phyloP scores from a whole-genome alignment of 2,888 invertebrate species.

The Cyrtodaria siliqua region DNA sequence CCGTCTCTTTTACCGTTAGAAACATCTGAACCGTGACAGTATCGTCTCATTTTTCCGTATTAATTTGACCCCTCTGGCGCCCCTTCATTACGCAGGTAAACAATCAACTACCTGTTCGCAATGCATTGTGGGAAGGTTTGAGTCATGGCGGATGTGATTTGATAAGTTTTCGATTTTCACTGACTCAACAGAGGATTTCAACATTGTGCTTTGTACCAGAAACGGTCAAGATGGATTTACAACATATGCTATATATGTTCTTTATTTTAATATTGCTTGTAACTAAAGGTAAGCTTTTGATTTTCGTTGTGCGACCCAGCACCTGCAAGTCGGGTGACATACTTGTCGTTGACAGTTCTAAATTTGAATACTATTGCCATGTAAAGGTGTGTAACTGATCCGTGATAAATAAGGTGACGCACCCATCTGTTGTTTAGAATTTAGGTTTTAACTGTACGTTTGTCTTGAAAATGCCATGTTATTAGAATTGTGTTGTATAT shows the following conservation, averaged over 20 bases:
- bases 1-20: too few relatives aligned
- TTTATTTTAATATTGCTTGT: background rate
- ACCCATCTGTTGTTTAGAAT: too few relatives aligned
- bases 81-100: conserved; percentile 54
- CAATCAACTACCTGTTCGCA: conserved; percentile 42
- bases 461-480: too few relatives aligned
- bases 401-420: too few relatives aligned
- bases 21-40: background rate
- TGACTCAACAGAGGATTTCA: conserved; percentile 40
- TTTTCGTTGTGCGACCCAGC: background rate
- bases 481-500: too few relatives aligned
- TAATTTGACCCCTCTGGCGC: conserved; percentile 34
- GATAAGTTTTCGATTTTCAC: conserved; percentile 36
- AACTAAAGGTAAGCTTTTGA: background rate
- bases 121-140: conserved; percentile 57
- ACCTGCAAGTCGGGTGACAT: conserved; percentile 11
- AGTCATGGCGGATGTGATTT: conserved; percentile 61
- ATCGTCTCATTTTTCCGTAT: background rate
- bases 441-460: too few relatives aligned
- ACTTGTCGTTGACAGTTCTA: conserved; percentile 21
- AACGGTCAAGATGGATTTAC: conserved; percentile 1
- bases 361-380: conserved; percentile 2
- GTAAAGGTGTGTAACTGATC: conserved; percentile 25
- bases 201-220: conserved; percentile 10
- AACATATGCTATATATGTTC: background rate